Base-by-base conservation (phyloP, 2,888 invertebrate genomes). In the Pediacus dermestoides region DNA sequence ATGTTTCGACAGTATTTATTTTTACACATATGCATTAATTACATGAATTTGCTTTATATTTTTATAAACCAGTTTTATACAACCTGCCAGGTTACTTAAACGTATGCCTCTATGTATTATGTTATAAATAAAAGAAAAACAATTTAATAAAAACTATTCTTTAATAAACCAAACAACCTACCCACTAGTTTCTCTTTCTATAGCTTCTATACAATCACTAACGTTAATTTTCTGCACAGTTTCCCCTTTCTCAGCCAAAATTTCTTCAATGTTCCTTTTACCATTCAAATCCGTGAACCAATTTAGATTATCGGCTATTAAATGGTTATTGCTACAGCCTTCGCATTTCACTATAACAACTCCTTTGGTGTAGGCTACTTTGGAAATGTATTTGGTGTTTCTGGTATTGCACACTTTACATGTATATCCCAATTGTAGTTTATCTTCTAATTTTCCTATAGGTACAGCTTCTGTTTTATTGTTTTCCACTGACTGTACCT, bases 241-340 rank as follows among this genome's bases (percentile, higher is more conserved):
- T 72, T 96, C 94, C 1, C 95, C 95, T 61, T 88, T 92, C 39
- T 81, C 82, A 10, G 82, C 83, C 64, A 96, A 73, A 18, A 94
- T 88, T 47, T 88, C 85, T 73, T 96, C 95, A 53, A 97, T 89
- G 61, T 96, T 96, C 46, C 76, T 78, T 58, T 80, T 82, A 1
- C 81, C 81, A 57, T 81, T 72, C 60, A 86, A 71, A 61, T 91
- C 86, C 0, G 81, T 74, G 64, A 96, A 97, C 96, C 96, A 97
- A 47, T 88, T 88, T 1, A 97, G 74, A 69, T 97, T 94, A 64
- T 97, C 96, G 0, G 96, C 96, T 50, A 97, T 95, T 13, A 97
- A 73, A 70, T 97, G 97, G 65, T 88, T 82, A 63, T 89, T 94
- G 28, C 78, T 70, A 63, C 96, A 96, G 1, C 87, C 87, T 35